Percentiles rank a stretch among this genome's conserved stretches.
Evolutionary conservation across 2,888 invertebrate species (phyloP).

Genomic region (Aquatica leii): DNA sequence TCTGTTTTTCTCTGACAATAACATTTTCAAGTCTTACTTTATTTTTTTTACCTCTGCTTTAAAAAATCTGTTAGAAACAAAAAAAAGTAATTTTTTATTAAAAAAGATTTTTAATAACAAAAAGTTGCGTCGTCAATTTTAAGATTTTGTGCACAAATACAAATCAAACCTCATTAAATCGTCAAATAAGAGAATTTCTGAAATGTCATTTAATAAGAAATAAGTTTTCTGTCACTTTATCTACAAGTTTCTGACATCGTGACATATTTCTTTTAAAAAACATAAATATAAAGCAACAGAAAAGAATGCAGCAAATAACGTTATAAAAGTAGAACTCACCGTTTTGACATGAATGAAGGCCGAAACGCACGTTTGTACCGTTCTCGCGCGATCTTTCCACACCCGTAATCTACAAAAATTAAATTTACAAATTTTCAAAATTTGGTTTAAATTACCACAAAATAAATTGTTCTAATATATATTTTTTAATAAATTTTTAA

Average conservation of each 20-base stretch:
- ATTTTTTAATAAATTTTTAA: neutral
- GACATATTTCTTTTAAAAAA: slow-evolving; percentile 26
- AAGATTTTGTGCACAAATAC: no score
- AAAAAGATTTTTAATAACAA: no score
- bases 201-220: slow-evolving; percentile 1
- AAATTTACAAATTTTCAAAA: neutral
- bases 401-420: slow-evolving; percentile 25
- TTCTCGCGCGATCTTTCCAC: slow-evolving; percentile 32
- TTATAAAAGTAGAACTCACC: slow-evolving; percentile 33
- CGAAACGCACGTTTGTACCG: slow-evolving; percentile 24
- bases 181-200: neutral
- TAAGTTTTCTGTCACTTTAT: slow-evolving; percentile 12
- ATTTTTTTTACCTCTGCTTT: no score
- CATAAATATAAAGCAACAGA: slow-evolving; percentile 16
- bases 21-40: no score
- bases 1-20: no score
- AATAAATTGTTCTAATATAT: neutral
- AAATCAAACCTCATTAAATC: neutral
- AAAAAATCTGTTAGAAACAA: no score
- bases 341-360: slow-evolving; percentile 24
- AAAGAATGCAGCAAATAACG: slow-evolving; percentile 24
- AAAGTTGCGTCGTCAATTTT: no score
- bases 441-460: neutral
- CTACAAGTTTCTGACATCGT: slow-evolving; percentile 21
- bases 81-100: no score